Conservation (phyloP, 2,113 vertebrate species). For the Lagopus muta region DNA sequence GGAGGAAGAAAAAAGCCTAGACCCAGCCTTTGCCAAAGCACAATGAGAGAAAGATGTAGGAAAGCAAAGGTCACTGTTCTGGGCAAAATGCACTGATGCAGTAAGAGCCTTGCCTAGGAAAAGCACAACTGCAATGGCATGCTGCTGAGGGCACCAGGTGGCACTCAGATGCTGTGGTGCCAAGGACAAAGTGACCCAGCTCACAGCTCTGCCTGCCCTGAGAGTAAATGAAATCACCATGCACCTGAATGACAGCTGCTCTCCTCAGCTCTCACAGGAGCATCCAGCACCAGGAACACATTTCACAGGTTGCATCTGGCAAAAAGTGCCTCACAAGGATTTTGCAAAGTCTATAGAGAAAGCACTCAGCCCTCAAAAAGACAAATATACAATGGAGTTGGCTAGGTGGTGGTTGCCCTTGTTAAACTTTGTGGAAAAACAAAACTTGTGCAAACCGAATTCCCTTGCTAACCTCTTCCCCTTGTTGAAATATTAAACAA, state of each 20-base stretch:
- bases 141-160: neutral
- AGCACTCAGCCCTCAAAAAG: slow-evolving; percentile 58
- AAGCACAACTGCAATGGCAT: fast-evolving
- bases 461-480: slow-evolving; percentile 73
- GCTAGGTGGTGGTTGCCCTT: slow-evolving; percentile 63
- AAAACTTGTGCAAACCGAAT: slow-evolving; percentile 62
- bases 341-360: slow-evolving; percentile 55
- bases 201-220: neutral
- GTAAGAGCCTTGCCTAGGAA: neutral
- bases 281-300: neutral
- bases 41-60: neutral
- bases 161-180: neutral
- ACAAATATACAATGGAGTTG: slow-evolving; percentile 68
- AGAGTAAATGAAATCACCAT: neutral
- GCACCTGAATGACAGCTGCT: neutral
- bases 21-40: neutral
- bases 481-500: slow-evolving; percentile 78
- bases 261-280: neutral
- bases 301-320: neutral
- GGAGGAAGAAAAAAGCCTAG: neutral
- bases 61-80: neutral
- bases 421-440: slow-evolving; percentile 72
- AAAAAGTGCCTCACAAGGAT: slow-evolving; percentile 17
- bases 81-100: neutral
- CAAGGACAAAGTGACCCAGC: neutral